Evolutionary conservation across 53 echinoderm and acorn worm species (phyloP).

Genomic region (Arbacia lixula): DNA sequence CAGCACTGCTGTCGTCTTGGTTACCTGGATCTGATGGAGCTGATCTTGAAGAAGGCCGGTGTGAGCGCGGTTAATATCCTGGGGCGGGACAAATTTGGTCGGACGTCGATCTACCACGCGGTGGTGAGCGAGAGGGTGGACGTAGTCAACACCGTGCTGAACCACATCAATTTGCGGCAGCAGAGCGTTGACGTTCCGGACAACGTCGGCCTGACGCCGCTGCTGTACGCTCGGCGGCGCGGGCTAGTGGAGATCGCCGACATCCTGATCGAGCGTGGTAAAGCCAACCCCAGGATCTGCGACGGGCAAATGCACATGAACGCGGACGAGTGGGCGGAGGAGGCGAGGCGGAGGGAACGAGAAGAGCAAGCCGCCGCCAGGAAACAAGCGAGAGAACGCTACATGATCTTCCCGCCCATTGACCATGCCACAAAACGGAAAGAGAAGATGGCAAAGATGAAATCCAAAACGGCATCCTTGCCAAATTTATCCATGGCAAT

Average conservation of each 20-base stretch:
- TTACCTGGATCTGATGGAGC: conserved; percentile 55
- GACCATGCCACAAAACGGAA: conserved; percentile 47
- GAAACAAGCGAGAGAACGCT: conserved; percentile 51
- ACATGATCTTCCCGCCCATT: conserved; percentile 64
- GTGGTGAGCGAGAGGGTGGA: conserved; percentile 68
- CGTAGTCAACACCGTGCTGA: conserved; percentile 62
- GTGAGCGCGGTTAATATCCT: conserved; percentile 70
- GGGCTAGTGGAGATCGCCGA: conserved; percentile 66
- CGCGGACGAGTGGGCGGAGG: conserved; percentile 81
- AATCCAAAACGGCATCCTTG: conserved; percentile 16
- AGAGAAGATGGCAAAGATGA: conserved; percentile 34
- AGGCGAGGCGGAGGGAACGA: conserved; percentile 48
- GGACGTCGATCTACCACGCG: conserved; percentile 77
- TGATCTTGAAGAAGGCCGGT: conserved; percentile 66
- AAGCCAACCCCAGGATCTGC: conserved; percentile 88
- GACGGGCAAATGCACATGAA: conserved; percentile 76
- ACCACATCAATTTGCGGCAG: conserved; percentile 60
- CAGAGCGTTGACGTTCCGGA: conserved; percentile 79
- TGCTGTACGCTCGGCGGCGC: conserved; percentile 72
- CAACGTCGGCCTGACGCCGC: conserved; percentile 73
- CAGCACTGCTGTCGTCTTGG: conserved; percentile 79
- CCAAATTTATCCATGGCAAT: conserved; percentile 24
- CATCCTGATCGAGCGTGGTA: conserved; percentile 62
- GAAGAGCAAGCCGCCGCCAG: conserved; percentile 23
- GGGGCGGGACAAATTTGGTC: conserved; percentile 66